Base-by-base conservation (phyloP, 2,113 vertebrate species). In the Lanius collurio region DNA sequence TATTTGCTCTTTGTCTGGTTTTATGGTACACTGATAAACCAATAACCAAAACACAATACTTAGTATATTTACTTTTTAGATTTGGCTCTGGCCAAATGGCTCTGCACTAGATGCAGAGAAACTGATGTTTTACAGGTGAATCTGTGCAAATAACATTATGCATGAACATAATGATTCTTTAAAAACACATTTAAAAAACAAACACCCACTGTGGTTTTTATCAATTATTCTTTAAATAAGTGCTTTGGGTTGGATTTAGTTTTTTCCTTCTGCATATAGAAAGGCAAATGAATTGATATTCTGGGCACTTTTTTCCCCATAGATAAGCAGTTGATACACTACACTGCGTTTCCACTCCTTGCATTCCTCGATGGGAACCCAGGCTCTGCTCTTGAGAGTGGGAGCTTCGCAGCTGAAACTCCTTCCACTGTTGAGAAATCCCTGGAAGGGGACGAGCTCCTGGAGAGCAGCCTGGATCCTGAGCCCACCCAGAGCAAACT, bases 311-410 rank as follows among this genome's bases (percentile, higher is more conserved):
- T 92, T 68, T 86, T 12, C 63, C 21, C 53, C 33, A 12, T 81
- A 99, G 99, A 99, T 81, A 99, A 99, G 84, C 99, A 99, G 93
- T 97, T 99, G 94, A 98, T 99, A 95, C 99, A 99, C 96, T 99
- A 99, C 93, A 99, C 99, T 10, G 98, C 98, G 2, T 99, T 98
- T 90, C 99, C 99, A 56, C 98, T 99, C 87, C 97, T 99, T 90
- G 98, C 99, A 62, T 98, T 99, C 95, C 97, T 99, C 0, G 99
- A 99, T 37, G 99, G 99, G 76, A 99, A 97, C 94, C 90, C 98
- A 31, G 87, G 97, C 68, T 94, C 98, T 4, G 37, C 96, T 18
- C n/a, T 90, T 9, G 97, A 98, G 68, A 96, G 93, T 5, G 96
- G 97, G 21, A 96, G 87, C 57, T 77, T 82, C 1, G 21, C 95